Conservation (phyloP, 2,797 vertebrate genomes). For the Mallotus villosus region DNA sequence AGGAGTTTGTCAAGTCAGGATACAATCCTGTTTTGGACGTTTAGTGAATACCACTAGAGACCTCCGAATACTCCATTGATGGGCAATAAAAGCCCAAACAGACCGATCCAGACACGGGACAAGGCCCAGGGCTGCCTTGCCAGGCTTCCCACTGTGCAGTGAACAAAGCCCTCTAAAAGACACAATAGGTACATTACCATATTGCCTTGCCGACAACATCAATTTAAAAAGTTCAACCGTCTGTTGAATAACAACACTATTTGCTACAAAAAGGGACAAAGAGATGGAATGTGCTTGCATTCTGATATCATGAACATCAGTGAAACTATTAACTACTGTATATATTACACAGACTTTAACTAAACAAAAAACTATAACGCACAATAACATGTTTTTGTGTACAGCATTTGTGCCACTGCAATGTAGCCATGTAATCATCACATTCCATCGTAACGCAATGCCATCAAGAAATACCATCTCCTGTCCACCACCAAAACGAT, state of each 20-base stretch:
- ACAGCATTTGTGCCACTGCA: background rate
- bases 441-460: background rate
- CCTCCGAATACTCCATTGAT: background rate
- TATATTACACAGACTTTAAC: no score
- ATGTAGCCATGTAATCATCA: background rate
- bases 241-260: constrained; percentile 12
- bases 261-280: background rate
- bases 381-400: no score
- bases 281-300: no score
- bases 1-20: background rate
- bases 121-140: background rate
- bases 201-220: background rate
- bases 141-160: background rate
- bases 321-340: no score
- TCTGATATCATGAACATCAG: no score
- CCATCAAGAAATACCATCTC: background rate
- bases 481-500: constrained; percentile 1
- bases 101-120: background rate
- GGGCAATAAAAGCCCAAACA: background rate
- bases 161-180: background rate
- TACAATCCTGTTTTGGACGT: background rate
- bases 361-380: no score
- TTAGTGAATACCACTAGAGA: constrained; percentile 1
- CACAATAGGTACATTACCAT: background rate
- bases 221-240: background rate